These are phyloP conservation scores for Schizothorax lantsangensis DNA, from an alignment of 2,797 vertebrate species.

Conservation along the genomic window DNA sequence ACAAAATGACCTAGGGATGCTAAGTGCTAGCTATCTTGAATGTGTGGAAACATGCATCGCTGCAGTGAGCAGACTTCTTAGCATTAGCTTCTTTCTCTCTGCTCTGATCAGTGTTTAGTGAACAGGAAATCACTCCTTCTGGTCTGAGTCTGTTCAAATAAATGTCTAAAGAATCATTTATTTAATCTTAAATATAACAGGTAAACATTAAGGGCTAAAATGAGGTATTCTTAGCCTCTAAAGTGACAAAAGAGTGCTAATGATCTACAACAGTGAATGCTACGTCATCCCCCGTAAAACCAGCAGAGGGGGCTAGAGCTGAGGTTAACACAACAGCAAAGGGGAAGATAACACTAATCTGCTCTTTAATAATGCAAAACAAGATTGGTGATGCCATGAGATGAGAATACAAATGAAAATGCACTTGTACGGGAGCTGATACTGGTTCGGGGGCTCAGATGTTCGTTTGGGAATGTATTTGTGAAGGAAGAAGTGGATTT, in stretches of 20 bases:
- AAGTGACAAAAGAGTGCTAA: constrained; percentile 49
- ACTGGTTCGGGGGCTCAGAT: constrained; percentile 36
- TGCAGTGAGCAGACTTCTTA: constrained; percentile 42
- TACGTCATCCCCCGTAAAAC: constrained; percentile 44
- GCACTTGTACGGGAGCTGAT: constrained; percentile 18
- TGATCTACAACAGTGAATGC: constrained; percentile 46
- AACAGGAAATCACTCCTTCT: constrained; percentile 13
- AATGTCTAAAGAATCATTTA: constrained; percentile 22
- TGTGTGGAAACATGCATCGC: constrained; percentile 60
- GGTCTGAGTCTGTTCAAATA: constrained; percentile 18
- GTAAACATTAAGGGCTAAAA: constrained; percentile 48
- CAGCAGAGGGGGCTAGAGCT: constrained; percentile 19
- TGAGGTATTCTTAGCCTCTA: constrained; percentile 38
- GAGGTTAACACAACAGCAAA: constrained; percentile 15
- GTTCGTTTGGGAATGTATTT: constrained; percentile 55
- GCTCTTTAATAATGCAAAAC: constrained; percentile 21
- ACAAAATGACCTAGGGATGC: constrained; percentile 61
- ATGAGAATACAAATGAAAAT: constrained; percentile 31
- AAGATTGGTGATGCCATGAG: constrained; percentile 2
- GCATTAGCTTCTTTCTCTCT: constrained; percentile 17
- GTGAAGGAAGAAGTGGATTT: constrained; percentile 57
- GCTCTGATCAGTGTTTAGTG: not conserved
- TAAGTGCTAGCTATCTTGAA: constrained; percentile 58
- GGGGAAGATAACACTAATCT: not conserved
- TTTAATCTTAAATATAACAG: constrained; percentile 27